These are phyloP conservation scores for Akabosia matsudoensis DNA, from an alignment of 1,140 invertebrate species.

Conservation along the genomic window DNA sequence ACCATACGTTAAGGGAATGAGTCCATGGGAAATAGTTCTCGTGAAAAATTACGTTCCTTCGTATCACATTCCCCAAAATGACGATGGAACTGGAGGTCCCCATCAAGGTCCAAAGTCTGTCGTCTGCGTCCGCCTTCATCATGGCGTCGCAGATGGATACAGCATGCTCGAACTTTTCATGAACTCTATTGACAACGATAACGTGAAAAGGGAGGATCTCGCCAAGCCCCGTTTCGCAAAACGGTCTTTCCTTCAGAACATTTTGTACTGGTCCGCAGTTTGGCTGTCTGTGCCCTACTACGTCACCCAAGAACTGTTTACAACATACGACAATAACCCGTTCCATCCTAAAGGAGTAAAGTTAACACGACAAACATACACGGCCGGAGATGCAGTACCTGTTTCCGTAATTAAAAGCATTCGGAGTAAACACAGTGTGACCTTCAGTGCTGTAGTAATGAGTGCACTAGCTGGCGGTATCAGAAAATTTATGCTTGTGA, in stretches of 20 bases:
- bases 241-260: background rate
- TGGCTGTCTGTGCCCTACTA: slow-evolving; percentile 13
- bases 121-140: slow-evolving; percentile 26
- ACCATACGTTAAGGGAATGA: slow-evolving; percentile 20
- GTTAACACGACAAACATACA: slow-evolving; percentile 10
- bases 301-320: slow-evolving; percentile 5
- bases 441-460: slow-evolving; percentile 29
- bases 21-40: slow-evolving; percentile 33
- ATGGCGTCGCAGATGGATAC: slow-evolving; percentile 32
- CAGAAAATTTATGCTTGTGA: slow-evolving; percentile 35
- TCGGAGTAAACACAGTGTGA: slow-evolving; percentile 9
- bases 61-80: background rate
- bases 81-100: background rate
- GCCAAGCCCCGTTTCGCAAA: background rate
- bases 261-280: slow-evolving; percentile 1
- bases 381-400: background rate
- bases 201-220: slow-evolving; percentile 15
- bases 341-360: slow-evolving; percentile 24
- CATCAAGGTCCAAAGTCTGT: slow-evolving; percentile 2
- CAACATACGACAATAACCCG: slow-evolving; percentile 25
- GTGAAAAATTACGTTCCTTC: slow-evolving; percentile 18
- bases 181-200: slow-evolving; percentile 23
- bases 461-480: slow-evolving; percentile 33
- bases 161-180: slow-evolving; percentile 19
- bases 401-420: slow-evolving; percentile 36